Evolutionary conservation across 1,140 invertebrate genomes (phyloP).

Genomic region (Aphaenogaster ashmeadi): DNA sequence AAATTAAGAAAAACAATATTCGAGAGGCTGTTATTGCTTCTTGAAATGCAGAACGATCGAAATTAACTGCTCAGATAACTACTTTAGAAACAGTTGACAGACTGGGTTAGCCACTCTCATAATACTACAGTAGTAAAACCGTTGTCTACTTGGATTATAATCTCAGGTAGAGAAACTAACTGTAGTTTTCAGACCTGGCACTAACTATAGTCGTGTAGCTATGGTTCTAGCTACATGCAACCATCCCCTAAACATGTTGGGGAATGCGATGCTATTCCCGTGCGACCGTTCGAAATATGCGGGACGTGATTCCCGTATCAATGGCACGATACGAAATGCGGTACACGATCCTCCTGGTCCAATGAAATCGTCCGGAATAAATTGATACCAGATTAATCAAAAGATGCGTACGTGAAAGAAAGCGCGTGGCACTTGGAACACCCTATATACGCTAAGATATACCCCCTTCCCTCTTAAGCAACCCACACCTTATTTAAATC

Average conservation of each 20-base stretch:
- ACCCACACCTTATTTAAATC: constrained; percentile 8
- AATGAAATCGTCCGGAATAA: not conserved
- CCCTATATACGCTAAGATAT: not conserved
- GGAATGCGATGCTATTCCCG: constrained; percentile 14
- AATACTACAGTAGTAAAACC: not conserved
- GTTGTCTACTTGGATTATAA: constrained; percentile 41
- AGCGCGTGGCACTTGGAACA: not conserved
- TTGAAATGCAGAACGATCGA: not conserved
- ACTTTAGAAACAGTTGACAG: constrained; percentile 28
- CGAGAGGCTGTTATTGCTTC: too few species aligned
- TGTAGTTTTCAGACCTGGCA: constrained; percentile 30
- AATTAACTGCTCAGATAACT: not conserved
- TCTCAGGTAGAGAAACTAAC: constrained; percentile 44
- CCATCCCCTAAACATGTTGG: constrained; percentile 31
- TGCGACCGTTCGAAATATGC: constrained; percentile 5
- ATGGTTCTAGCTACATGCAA: not conserved
- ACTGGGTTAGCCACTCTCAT: constrained; percentile 15
- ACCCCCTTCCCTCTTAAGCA: not conserved
- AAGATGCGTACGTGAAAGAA: not conserved
- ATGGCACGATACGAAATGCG: not conserved
- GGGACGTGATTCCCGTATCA: constrained; percentile 22
- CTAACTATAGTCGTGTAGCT: not conserved
- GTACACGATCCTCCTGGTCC: not conserved
- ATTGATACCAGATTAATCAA: constrained; percentile 22
- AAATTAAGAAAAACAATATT: not conserved